Conservation (phyloP, 2,888 invertebrate species). For the Cabera pusaria region DNA sequence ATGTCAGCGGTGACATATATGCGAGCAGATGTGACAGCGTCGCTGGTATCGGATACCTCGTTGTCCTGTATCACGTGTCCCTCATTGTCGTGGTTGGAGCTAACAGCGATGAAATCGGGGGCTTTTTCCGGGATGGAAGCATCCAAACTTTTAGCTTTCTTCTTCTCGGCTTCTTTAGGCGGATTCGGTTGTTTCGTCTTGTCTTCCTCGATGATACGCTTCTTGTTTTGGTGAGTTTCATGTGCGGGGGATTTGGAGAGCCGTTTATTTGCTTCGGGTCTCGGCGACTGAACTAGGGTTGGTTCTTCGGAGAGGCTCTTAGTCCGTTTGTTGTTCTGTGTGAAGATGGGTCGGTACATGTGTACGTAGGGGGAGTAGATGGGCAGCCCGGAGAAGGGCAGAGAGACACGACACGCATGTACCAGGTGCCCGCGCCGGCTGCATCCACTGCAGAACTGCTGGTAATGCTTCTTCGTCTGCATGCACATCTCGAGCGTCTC, state of each 20-base stretch:
- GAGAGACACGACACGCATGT: slow-evolving; percentile 59
- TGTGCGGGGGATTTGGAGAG: slow-evolving; percentile 69
- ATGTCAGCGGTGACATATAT: slow-evolving; percentile 77
- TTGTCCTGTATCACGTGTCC: slow-evolving; percentile 75
- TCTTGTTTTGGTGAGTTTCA: slow-evolving; percentile 59
- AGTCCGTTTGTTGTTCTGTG: slow-evolving; percentile 25
- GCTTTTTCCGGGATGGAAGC: slow-evolving; percentile 39
- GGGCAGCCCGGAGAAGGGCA: slow-evolving; percentile 69
- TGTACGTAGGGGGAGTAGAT: slow-evolving; percentile 65
- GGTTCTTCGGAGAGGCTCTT: slow-evolving; percentile 36
- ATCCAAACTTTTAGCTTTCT: slow-evolving; percentile 7
- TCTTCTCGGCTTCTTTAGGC: slow-evolving; percentile 14
- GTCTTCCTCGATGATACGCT: slow-evolving; percentile 43
- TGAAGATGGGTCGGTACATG: slow-evolving; percentile 53
- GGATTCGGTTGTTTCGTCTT: slow-evolving; percentile 20
- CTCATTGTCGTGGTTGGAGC: slow-evolving; percentile 59
- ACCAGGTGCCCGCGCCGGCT: slow-evolving; percentile 79
- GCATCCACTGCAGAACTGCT: slow-evolving; percentile 82
- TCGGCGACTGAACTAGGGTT: neutral
- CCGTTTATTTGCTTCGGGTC: slow-evolving; percentile 49
- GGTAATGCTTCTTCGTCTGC: slow-evolving; percentile 51
- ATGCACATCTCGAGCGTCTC: slow-evolving; percentile 54
- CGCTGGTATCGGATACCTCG: slow-evolving; percentile 73
- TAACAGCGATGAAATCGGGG: slow-evolving; percentile 55
- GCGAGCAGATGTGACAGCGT: slow-evolving; percentile 66